These are phyloP conservation scores for Leuctra nigra DNA, from an alignment of 2,888 invertebrate genomes.

Conservation along the genomic window DNA sequence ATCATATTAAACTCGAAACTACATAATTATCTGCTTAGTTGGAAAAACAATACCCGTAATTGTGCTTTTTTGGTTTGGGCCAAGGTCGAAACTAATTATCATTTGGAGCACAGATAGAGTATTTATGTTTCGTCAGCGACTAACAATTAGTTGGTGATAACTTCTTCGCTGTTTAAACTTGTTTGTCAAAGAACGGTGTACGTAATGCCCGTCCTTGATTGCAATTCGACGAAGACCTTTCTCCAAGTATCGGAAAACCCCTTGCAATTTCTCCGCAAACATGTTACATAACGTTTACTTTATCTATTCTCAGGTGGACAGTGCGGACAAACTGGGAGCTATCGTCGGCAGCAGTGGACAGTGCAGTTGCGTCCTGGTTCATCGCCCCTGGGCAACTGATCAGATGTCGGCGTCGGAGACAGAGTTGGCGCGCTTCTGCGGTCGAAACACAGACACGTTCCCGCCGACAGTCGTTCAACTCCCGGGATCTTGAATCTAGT, in stretches of 20 bases:
- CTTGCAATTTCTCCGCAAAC: neutral
- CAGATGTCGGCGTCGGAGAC: constrained; percentile 55
- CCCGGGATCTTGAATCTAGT: constrained; percentile 39
- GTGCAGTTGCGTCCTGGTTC: constrained; percentile 51
- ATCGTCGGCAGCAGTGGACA: constrained; percentile 42
- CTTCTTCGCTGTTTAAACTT: too few relatives aligned
- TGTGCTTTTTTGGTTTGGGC: too few relatives aligned
- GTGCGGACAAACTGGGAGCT: constrained; percentile 47
- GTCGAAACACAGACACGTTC: constrained; percentile 55
- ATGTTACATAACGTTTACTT: constrained; percentile 1
- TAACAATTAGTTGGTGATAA: too few relatives aligned
- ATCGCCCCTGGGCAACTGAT: constrained; percentile 46
- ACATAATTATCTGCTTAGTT: too few relatives aligned
- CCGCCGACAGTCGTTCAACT: constrained; percentile 59
- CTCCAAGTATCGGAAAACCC: constrained; percentile 29
- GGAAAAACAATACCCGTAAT: too few relatives aligned
- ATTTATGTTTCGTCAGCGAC: too few relatives aligned
- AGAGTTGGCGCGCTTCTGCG: constrained; percentile 58
- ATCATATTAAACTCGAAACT: too few relatives aligned
- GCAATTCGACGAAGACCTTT: too few relatives aligned
- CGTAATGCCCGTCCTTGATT: too few relatives aligned
- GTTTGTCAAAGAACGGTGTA: too few relatives aligned
- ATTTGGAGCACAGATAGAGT: too few relatives aligned
- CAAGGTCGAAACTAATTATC: too few relatives aligned
- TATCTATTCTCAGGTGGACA: constrained; percentile 48